Percentiles rank a stretch among this genome's conserved stretches.
Evolutionary conservation across 2,888 invertebrate species (phyloP).

Genomic region (Tenthredo amoena): DNA sequence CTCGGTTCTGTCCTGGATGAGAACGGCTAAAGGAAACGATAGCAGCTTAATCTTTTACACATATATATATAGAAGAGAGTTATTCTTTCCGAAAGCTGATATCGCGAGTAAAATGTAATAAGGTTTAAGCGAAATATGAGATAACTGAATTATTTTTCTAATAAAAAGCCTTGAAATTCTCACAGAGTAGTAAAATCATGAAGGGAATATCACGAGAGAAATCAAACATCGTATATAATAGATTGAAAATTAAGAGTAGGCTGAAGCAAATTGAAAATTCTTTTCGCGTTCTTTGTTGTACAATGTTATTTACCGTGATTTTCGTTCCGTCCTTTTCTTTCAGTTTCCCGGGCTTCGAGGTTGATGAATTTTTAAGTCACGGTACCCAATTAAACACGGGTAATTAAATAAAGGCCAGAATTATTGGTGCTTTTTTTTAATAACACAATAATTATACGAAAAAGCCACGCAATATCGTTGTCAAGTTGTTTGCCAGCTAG

Average conservation of each 20-base stretch:
- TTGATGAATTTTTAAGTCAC: slow-evolving; percentile 25
- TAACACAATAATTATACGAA: slow-evolving; percentile 4
- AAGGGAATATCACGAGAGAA: not conserved
- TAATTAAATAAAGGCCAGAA: not conserved
- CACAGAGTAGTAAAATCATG: not conserved
- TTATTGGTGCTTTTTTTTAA: not conserved
- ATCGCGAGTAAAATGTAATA: not conserved
- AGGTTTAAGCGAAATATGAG: not conserved
- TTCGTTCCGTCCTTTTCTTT: not conserved
- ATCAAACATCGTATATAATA: not conserved
- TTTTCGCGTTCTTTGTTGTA: not conserved
- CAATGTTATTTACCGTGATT: not conserved
- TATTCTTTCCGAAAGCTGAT: not conserved
- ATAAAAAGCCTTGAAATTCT: not conserved
- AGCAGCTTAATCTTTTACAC: not conserved
- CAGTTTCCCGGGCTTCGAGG: not conserved
- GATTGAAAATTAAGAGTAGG: not conserved
- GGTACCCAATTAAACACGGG: not conserved
- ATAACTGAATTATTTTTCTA: not conserved
- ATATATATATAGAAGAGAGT: not conserved
- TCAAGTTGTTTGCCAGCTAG: not conserved
- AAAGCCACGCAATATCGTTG: not conserved
- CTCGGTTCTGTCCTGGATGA: not conserved
- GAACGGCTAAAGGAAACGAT: not conserved
- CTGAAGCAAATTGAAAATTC: slow-evolving; percentile 17